Conservation (phyloP, 2,888 invertebrate species). For the Polyploca ridens region DNA sequence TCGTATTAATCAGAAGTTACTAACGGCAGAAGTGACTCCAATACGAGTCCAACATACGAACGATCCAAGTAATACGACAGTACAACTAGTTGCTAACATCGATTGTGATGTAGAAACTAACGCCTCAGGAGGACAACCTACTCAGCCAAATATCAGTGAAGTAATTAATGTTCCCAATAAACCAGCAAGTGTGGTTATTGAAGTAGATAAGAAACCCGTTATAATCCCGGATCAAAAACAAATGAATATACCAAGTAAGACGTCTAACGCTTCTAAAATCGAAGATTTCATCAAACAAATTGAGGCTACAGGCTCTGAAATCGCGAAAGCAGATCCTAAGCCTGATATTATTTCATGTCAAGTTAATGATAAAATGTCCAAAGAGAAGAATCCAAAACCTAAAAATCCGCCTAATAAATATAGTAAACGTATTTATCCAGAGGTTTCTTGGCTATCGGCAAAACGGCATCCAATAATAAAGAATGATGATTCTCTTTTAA, state of each 20-base stretch:
- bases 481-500: constrained; percentile 41
- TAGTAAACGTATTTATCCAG: neutral
- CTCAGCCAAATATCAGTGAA: neutral
- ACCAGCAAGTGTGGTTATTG: neutral
- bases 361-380: neutral
- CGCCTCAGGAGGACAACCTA: neutral
- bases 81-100: neutral
- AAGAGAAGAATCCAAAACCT: neutral
- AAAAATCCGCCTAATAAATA: neutral
- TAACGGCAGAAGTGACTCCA: constrained; percentile 68
- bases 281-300: constrained; percentile 1
- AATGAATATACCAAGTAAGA: neutral
- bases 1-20: constrained; percentile 62
- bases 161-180: neutral
- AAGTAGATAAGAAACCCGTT: neutral
- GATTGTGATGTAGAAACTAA: neutral
- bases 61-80: neutral
- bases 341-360: neutral
- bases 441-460: neutral
- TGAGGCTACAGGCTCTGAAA: constrained; percentile 26
- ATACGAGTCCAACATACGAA: constrained; percentile 39
- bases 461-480: constrained; percentile 20
- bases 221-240: neutral
- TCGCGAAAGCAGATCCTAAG: neutral
- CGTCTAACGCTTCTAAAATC: neutral